Base-by-base conservation (phyloP, 2,797 vertebrate genomes). In the Etheostoma nigrum region DNA sequence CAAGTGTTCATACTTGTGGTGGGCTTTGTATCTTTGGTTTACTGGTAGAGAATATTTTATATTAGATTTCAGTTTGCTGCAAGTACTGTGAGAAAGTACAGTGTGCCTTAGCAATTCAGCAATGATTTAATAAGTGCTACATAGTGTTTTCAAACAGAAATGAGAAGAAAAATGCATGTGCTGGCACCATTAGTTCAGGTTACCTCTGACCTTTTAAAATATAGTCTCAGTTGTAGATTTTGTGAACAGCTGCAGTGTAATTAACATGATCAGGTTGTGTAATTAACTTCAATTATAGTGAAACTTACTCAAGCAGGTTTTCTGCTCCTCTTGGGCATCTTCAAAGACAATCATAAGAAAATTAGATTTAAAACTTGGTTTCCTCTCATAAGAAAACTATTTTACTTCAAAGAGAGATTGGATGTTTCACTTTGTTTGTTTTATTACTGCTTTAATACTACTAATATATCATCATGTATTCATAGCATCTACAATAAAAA, bases 1-100 rank as follows among this genome's bases (percentile, higher is more conserved):
- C 63, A 27, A 92, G 74, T 96, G 97, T n/a, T 94, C 61, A 23
- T 97, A 97, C 70, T 95, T 97, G 72, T 95, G 93, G 55, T 97
- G 87, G 72, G 87, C 93, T 69, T 96, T 97, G 89, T 96, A 97
- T 72, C 95, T 94, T 61, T 92, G 94, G 72, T 93, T 89, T 54
- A 96, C 96, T 95, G 90, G 51, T 16, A 52, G 51, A 79, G 93
- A 95, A 82, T 23, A 92, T 68, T 76, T 61, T 12, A 8, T 12
- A 21, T 51, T 25, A 67, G 18, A 61, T 48, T 42, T 27, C 9
- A 51, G 6, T 44, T 25, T 51, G 23, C 53, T 49, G 15, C 36
- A 27, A 40, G 5, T 25, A 65, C 7, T 57, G 7, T 40, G 11
- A 51, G 21, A 16, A 49, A 23, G 44, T 13, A 8, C 2, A n/a